Percentiles rank a stretch among this genome's conserved stretches.
Conservation (phyloP, 2,113 vertebrate species). For the Pitta sordida region DNA sequence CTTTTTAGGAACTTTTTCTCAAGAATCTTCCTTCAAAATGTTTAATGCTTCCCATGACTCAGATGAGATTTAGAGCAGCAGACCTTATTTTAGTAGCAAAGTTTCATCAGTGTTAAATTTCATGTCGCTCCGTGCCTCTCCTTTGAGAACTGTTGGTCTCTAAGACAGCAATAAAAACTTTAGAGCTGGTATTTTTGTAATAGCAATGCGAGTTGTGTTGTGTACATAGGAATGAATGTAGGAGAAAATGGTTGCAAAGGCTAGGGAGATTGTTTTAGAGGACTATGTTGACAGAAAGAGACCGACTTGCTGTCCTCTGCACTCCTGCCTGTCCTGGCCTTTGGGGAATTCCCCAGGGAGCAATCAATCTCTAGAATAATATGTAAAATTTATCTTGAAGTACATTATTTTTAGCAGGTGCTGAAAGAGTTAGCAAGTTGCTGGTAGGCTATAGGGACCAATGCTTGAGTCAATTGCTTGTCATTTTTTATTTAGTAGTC, state of each 20-base stretch:
- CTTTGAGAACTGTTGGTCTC: neutral
- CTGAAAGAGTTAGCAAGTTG: neutral
- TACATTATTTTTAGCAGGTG: neutral
- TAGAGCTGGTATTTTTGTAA: neutral
- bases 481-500: neutral
- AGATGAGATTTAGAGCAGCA: neutral
- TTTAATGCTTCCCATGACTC: neutral
- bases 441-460: neutral
- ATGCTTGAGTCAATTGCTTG: neutral
- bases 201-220: neutral
- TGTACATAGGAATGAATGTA: neutral
- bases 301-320: neutral
- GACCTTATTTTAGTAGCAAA: neutral
- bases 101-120: neutral
- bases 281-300: neutral
- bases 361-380: neutral
- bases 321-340: neutral
- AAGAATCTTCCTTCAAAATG: neutral
- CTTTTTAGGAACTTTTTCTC: neutral
- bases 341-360: neutral
- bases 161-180: neutral
- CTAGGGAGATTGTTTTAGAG: neutral
- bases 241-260: neutral
- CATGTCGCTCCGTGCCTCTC: neutral
- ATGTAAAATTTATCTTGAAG: neutral